Evolutionary conservation across 2,797 vertebrate species (phyloP).

Genomic region (Platyrinchus mystaceus): DNA sequence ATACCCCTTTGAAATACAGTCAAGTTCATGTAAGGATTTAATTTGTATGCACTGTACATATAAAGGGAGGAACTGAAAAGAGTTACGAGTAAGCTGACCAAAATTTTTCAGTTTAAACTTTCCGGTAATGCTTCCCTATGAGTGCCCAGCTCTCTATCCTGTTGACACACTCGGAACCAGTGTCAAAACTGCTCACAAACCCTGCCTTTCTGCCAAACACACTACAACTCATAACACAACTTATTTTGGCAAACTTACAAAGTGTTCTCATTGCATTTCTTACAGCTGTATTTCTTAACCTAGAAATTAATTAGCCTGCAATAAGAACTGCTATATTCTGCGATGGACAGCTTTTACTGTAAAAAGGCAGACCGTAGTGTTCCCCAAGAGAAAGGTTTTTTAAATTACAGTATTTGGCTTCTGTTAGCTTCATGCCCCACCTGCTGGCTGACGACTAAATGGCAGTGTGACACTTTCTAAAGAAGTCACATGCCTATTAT

Average conservation of each 20-base stretch:
- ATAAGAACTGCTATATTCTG: neutral
- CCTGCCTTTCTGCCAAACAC: neutral
- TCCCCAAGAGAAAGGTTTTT: neutral
- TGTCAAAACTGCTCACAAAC: neutral
- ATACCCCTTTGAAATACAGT: neutral
- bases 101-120: neutral
- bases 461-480: neutral
- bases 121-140: neutral
- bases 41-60: neutral
- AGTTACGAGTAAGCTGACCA: neutral
- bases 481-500: neutral
- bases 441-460: conserved; percentile 56
- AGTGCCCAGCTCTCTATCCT: neutral
- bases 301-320: neutral
- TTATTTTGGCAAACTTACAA: neutral
- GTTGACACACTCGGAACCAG: neutral
- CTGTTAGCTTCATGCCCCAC: conserved; percentile 67
- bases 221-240: accelerated
- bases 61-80: neutral
- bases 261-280: neutral
- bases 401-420: neutral
- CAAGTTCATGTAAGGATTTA: neutral
- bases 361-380: neutral
- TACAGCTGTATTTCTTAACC: neutral
- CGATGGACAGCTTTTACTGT: neutral